Base-by-base conservation (phyloP, 2,888 invertebrate genomes). In the Hetaerina titia region DNA sequence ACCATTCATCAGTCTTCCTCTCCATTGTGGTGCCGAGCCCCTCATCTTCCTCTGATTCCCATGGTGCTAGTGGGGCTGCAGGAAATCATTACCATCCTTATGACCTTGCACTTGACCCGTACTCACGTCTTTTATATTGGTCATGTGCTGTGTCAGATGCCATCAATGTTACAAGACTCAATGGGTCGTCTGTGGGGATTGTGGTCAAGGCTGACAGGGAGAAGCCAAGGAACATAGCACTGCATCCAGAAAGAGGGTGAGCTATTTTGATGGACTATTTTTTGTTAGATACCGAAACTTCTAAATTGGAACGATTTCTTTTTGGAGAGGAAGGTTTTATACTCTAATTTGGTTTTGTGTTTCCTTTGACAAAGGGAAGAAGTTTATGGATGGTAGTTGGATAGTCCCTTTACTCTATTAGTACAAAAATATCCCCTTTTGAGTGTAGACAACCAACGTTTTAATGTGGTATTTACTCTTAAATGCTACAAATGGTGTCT, bases 71-170 rank as follows among this genome's bases (percentile, higher is more conserved):
- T 81, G 92, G 45, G 11, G 56, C 64, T 11, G 63, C 31, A 13
- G 63, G 64, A 8, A 92, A 96, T 63, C 96, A 96, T 58, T 95
- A 95, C 0, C 97, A 98, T 95, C 98, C 99, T 0, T 98, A 98
- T 96, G 99, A 99, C 96, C 97, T 99, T 96, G 99, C 98, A 0
- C 97, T 99, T 13, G 99, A 99, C 96, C 98, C 98, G 0, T 97
- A 98, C 64, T 98, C 99, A 0, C 97, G 99, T 25, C 97, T 98
- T 1, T 96, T 99, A 0, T 99, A 99, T 97, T 99, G 99, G 99
- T 98, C 99, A 0, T 99, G 99, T 96, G 97, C 98, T 0, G 97
- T 97, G 95, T 98, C 98, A 15, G 98, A 99, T 96, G 98, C 98
- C 0, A 99, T 99, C 92, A 99, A 99, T 96, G 98, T 99, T 0